Percentiles rank a stretch among this genome's conserved stretches.
Conservation (phyloP, 2,113 vertebrate species). For the Rissa tridactyla region DNA sequence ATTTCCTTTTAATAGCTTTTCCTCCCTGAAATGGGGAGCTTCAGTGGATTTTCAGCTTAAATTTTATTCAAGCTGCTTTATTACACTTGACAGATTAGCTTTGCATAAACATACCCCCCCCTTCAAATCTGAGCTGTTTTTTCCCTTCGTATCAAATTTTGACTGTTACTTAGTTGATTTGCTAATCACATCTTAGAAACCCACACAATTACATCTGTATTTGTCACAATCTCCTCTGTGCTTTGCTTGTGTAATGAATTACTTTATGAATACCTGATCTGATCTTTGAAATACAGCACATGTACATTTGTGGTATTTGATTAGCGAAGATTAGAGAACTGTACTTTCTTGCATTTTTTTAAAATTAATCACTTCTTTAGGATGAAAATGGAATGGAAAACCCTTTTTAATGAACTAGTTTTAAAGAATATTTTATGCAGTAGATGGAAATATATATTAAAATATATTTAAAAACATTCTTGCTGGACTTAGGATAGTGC, state of each 20-base stretch:
- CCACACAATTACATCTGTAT: conserved; percentile 74
- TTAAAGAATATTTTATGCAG: background rate
- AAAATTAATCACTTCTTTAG: background rate
- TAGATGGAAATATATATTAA: background rate
- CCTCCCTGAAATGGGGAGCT: conserved; percentile 85
- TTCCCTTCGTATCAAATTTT: conserved; percentile 66
- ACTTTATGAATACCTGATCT: conserved; percentile 55
- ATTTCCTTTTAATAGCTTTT: conserved; percentile 90
- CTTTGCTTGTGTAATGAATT: conserved; percentile 71
- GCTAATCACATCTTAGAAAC: conserved; percentile 73
- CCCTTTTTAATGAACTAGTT: background rate
- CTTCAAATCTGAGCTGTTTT: conserved; percentile 52
- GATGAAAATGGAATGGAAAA: conserved; percentile 43
- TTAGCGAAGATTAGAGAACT: conserved; percentile 61
- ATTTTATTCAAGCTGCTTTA: conserved; percentile 87
- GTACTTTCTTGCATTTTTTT: conserved; percentile 29
- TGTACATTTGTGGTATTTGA: conserved; percentile 59
- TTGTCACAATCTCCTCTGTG: conserved; percentile 68
- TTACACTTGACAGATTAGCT: conserved; percentile 86
- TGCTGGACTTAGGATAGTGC: background rate
- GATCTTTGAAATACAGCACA: conserved; percentile 22
- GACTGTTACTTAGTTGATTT: conserved; percentile 75
- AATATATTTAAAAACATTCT: background rate
- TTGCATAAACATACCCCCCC: conserved; percentile 79
- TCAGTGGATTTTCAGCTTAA: conserved; percentile 88